Percentiles rank a stretch among this genome's conserved stretches.
phyloP scores from a whole-genome alignment of 1,140 invertebrate genomes.

The Asbolus verrucosus region DNA sequence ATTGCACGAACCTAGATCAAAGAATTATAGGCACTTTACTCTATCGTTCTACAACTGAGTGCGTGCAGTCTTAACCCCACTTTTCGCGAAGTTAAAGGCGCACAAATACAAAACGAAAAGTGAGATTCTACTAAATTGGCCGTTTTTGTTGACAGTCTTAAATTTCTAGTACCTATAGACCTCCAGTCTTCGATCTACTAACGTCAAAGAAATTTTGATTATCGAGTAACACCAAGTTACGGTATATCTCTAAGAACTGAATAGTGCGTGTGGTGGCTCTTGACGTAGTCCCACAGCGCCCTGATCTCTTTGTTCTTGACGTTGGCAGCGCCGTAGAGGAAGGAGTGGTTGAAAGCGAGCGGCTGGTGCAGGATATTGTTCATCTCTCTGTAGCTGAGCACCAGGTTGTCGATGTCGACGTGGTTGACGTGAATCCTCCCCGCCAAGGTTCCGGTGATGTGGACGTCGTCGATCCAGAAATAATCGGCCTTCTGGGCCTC shows the following conservation, averaged over 20 bases:
- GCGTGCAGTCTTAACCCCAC: too few species aligned
- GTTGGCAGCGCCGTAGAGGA: conserved; percentile 57
- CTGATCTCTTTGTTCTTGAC: conserved; percentile 54
- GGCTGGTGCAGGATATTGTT: neutral
- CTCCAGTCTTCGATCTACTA: conserved; percentile 39
- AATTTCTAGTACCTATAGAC: conserved; percentile 34
- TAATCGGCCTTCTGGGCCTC: conserved; percentile 49
- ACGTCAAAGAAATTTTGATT: too few species aligned
- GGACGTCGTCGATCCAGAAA: conserved; percentile 91
- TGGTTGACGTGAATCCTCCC: conserved; percentile 71
- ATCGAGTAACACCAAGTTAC: neutral
- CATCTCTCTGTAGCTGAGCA: conserved; percentile 56
- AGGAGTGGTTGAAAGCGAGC: conserved; percentile 30
- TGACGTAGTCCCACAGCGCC: conserved; percentile 54
- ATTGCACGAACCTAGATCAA: conserved; percentile 26
- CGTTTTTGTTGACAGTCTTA: conserved; percentile 40
- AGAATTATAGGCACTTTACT: conserved; percentile 37
- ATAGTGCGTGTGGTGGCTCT: conserved; percentile 34
- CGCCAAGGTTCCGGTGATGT: conserved; percentile 80
- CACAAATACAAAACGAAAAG: conserved; percentile 2
- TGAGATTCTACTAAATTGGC: conserved; percentile 9
- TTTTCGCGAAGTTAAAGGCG: too few species aligned
- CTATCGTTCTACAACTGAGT: too few species aligned
- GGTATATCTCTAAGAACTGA: conserved; percentile 40
- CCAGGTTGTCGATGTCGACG: conserved; percentile 62